A percentile compares a stretch with the other conserved stretches of the same genome.
These are phyloP conservation scores for Chymomyza procnemis DNA, from an alignment of 2,888 invertebrate genomes.

Conservation along the genomic window DNA sequence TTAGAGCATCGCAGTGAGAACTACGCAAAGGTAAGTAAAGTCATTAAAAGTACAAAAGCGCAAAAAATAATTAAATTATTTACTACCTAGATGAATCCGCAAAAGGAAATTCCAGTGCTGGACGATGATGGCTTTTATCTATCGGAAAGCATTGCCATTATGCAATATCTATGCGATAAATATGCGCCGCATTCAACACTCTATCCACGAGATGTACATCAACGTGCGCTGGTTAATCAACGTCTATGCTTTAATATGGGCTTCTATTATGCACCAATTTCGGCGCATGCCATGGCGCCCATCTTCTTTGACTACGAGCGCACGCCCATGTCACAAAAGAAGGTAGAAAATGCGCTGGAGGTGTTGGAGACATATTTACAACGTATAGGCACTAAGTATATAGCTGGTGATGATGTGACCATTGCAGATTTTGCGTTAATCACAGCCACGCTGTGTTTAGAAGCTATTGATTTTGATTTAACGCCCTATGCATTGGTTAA, in stretches of 20 bases:
- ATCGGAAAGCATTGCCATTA: constrained; percentile 85
- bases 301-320: constrained; percentile 87
- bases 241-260: constrained; percentile 88
- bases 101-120: constrained; percentile 88
- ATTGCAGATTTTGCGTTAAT: constrained; percentile 87
- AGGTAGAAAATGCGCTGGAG: constrained; percentile 83
- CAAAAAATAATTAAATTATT: background rate
- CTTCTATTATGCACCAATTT: constrained; percentile 85
- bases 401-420: constrained; percentile 84
- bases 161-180: constrained; percentile 86
- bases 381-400: constrained; percentile 82
- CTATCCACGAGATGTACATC: constrained; percentile 85
- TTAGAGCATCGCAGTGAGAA: constrained; percentile 87
- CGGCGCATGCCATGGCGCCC: constrained; percentile 82
- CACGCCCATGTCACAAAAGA: constrained; percentile 84
- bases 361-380: constrained; percentile 84
- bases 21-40: constrained; percentile 82
- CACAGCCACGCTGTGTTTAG: constrained; percentile 85
- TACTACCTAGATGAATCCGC: constrained; percentile 83
- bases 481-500: constrained; percentile 81
- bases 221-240: constrained; percentile 88
- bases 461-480: constrained; percentile 85
- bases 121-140: constrained; percentile 89
- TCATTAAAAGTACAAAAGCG: background rate
- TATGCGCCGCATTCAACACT: constrained; percentile 83